Base-by-base conservation (phyloP, 2,797 vertebrate genomes). In the Microctenopoma lineatum region DNA sequence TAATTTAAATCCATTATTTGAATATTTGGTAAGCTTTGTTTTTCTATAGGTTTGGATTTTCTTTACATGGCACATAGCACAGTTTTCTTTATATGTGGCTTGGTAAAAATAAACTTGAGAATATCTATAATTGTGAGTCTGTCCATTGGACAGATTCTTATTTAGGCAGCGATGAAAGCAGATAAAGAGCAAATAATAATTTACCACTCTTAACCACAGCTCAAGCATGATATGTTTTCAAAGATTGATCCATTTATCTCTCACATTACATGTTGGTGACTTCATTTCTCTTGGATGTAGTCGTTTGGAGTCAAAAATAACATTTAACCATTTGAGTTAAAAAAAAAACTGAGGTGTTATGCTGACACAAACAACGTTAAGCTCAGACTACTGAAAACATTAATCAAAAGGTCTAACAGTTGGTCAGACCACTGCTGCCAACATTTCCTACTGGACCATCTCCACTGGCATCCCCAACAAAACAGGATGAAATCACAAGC, bases 101-200 rank as follows among this genome's bases (percentile, higher is more conserved):
- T 15, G 42, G 18, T 27, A 10, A 26, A 61, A 16, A 26, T 29
- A 8, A 47, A 58, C 10, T 45, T 8, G 1, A 4, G 65, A 34
- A 41, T 32, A 2, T 73, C 3, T 44, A 69, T 58, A 54, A 25
- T 46, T 54, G 42, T 54, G 63, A 68, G 59, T 64, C 26, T 50
- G 54, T 70, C 62, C 57, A 65, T 71, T 66, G 27, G 75, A 62
- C 46, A 60, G 44, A 72, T 80, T 71, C 63, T 61, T 65, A 63
- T 54, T 78, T 56, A 38, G 56, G 69, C 63, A 51, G 27, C 46
- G 32, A 73, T 7, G n/a, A 65, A 66, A 38, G 63, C 57, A 59
- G 27, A 21, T 13, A 52, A 41, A 59, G 21, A 66, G 46, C 45
- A 61, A 59, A 61, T 63, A 41, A 75, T 66, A 41, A 75, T 73